Conservation (phyloP, 2,888 invertebrate species). For the Reticulitermes lucifugus region DNA sequence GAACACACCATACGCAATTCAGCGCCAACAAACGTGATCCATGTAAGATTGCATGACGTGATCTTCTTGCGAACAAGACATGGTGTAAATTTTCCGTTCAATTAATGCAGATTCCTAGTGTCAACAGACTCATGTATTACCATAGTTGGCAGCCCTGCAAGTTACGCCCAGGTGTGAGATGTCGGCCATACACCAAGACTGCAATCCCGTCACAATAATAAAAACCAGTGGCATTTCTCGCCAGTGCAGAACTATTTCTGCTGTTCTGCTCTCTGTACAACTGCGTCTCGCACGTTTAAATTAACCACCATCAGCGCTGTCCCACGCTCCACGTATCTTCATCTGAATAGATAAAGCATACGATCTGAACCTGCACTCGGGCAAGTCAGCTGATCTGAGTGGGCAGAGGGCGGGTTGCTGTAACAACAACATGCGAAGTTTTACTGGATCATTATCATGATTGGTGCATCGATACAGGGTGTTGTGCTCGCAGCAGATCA, state of each 20-base stretch:
- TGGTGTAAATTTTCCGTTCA: background rate
- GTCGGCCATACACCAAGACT: background rate
- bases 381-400: background rate
- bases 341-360: slow-evolving; percentile 3
- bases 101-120: background rate
- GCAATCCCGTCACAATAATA: background rate
- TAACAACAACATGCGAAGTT: slow-evolving; percentile 2
- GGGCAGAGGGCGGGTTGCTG: slow-evolving; percentile 6
- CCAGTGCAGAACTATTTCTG: background rate
- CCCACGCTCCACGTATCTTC: background rate
- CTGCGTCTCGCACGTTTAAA: background rate
- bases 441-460: slow-evolving; percentile 12
- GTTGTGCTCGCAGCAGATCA: background rate
- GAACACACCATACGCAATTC: background rate
- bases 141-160: slow-evolving; percentile 7
- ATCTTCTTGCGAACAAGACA: background rate
- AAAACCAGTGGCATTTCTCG: slow-evolving; percentile 22
- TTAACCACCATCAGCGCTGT: background rate
- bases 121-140: background rate
- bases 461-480: slow-evolving; percentile 6
- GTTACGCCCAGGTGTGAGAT: slow-evolving; percentile 27
- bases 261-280: background rate
- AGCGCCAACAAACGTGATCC: background rate
- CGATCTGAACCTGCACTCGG: background rate
- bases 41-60: background rate